Percentiles rank a stretch among this genome's conserved stretches.
phyloP scores from a whole-genome alignment of 2,797 vertebrate genomes.

The Thaleichthys pacificus region DNA sequence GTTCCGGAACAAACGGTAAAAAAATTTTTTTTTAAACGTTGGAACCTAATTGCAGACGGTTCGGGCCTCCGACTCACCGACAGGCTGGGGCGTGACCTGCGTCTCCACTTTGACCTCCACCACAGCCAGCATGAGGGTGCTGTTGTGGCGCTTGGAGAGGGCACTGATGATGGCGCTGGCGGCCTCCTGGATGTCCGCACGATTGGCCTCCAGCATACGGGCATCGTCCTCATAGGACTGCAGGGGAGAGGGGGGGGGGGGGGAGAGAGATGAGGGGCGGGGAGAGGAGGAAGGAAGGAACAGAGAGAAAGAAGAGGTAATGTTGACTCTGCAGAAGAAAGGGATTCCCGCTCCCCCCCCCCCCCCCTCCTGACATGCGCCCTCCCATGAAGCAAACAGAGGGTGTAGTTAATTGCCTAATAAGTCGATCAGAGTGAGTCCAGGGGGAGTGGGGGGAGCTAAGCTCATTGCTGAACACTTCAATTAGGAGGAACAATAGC shows the following conservation, averaged over 20 bases:
- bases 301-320: constrained; percentile 16
- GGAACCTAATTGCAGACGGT: not conserved
- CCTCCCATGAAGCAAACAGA: constrained; percentile 40
- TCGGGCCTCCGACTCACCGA: constrained; percentile 57
- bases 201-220: constrained; percentile 71
- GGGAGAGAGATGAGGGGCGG: not conserved
- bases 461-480: constrained; percentile 53
- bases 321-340: constrained; percentile 43
- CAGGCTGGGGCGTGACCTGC: constrained; percentile 61
- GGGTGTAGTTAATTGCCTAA: constrained; percentile 61
- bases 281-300: constrained; percentile 3
- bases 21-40: too few species aligned
- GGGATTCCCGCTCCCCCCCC: constrained; percentile 42
- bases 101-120: constrained; percentile 92
- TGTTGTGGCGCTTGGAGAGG: constrained; percentile 88
- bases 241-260: not conserved
- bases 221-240: constrained; percentile 85
- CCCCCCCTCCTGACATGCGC: constrained; percentile 18
- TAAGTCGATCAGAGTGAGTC: constrained; percentile 53
- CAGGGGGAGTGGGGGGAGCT: constrained; percentile 37
- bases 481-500: constrained; percentile 62
- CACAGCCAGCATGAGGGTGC: constrained; percentile 85
- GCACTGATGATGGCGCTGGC: constrained; percentile 81
- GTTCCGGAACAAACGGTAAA: not conserved
- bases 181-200: constrained; percentile 82